Conservation (phyloP, 2,113 vertebrate species). For the Oreochromis niloticus region DNA sequence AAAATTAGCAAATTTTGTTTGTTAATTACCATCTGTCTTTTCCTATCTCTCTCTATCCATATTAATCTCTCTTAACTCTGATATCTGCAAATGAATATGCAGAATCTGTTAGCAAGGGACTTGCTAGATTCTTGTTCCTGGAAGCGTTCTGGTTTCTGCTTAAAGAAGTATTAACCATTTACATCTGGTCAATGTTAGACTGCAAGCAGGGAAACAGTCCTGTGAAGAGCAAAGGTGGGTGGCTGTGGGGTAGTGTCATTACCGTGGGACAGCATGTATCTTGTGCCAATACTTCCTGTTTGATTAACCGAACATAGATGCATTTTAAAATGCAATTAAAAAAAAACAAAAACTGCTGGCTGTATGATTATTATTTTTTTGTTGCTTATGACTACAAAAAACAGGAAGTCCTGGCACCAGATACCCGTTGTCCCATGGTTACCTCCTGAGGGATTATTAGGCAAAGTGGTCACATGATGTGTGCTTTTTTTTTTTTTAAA, state of each 20-base stretch:
- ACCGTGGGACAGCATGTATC: neutral
- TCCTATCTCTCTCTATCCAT: neutral
- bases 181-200: neutral
- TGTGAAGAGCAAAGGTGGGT: neutral
- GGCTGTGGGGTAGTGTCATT: neutral
- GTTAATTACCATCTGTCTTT: neutral
- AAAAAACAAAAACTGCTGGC: rapidly evolving
- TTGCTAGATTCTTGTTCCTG: neutral
- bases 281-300: neutral
- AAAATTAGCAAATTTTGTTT: neutral
- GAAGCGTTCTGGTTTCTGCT: neutral
- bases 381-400: neutral
- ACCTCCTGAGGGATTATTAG: neutral
- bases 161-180: neutral
- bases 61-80: neutral
- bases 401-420: neutral
- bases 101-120: neutral
- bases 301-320: neutral
- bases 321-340: neutral
- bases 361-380: neutral
- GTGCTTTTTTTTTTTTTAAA: neutral
- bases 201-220: neutral
- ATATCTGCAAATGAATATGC: neutral
- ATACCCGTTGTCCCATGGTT: rapidly evolving
- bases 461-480: neutral